Percentiles rank a stretch among this genome's conserved stretches.
Evolutionary conservation across 2,797 vertebrate genomes (phyloP).

Genomic region (Scolopax bukidnonensis): DNA sequence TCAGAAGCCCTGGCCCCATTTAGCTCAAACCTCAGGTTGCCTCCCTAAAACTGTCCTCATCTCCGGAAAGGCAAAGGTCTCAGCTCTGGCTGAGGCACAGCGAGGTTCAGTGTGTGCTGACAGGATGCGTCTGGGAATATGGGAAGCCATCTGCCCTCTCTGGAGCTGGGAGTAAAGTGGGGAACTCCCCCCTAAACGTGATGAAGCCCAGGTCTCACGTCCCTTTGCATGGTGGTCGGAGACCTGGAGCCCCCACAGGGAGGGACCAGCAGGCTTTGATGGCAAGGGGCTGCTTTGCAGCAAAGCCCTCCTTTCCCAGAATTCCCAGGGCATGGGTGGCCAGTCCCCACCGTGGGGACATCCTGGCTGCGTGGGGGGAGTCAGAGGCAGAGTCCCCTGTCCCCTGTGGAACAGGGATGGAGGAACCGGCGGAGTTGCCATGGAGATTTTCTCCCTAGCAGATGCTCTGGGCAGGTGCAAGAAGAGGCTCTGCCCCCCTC

Average conservation of each 20-base stretch:
- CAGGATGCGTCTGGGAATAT: background rate
- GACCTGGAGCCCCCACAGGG: background rate
- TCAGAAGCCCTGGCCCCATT: background rate
- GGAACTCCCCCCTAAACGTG: fast-evolving
- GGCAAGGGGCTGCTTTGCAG: background rate
- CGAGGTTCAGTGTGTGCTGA: fast-evolving
- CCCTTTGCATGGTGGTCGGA: background rate
- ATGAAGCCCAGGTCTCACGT: background rate
- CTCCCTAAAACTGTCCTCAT: background rate
- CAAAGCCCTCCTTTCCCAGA: background rate
- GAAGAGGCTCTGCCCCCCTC: constrained; percentile 70
- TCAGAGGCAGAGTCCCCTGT: constrained; percentile 36
- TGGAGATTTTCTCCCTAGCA: constrained; percentile 69
- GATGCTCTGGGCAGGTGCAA: constrained; percentile 72
- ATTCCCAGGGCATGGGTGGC: background rate
- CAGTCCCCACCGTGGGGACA: background rate
- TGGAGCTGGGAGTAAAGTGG: background rate
- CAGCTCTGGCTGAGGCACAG: background rate
- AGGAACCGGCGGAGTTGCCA: constrained; percentile 55
- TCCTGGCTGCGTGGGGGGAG: background rate
- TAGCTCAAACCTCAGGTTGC: fast-evolving
- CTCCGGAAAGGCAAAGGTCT: background rate
- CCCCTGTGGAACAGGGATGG: constrained; percentile 27
- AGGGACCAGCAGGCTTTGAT: background rate
- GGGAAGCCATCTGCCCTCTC: background rate